Conservation (phyloP, 2,113 vertebrate species). For the Rhynchomys soricoides region DNA sequence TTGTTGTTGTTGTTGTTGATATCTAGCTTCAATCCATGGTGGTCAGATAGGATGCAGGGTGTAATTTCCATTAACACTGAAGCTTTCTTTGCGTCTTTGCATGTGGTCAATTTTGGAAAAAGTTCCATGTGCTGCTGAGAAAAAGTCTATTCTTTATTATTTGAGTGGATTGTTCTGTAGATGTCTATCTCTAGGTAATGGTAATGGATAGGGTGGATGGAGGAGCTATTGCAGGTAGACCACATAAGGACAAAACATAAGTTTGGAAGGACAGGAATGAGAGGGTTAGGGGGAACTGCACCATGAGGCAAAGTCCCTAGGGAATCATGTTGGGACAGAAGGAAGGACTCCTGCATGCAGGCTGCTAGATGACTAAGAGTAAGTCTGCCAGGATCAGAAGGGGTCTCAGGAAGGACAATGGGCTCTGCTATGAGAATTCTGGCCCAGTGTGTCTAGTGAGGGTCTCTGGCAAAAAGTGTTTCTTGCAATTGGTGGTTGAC, state of each 20-base stretch:
- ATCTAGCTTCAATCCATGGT: background rate
- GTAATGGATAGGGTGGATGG: background rate
- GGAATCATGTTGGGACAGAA: background rate
- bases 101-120: background rate
- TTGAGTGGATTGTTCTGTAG: background rate
- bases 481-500: background rate
- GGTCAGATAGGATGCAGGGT: background rate
- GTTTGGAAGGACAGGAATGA: background rate
- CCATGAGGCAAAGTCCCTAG: background rate
- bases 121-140: background rate
- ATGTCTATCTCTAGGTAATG: background rate
- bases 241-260: background rate
- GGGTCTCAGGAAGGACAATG: background rate
- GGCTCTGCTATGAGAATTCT: background rate
- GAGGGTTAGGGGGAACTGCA: background rate
- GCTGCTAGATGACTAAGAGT: background rate
- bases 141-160: background rate
- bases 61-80: background rate
- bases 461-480: background rate
- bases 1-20: background rate
- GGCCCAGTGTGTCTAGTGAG: background rate
- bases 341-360: background rate
- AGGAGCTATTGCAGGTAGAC: background rate
- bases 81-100: background rate
- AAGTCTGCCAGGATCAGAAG: background rate